Conservation (phyloP, 2,113 vertebrate genomes). For the Scomber scombrus region DNA sequence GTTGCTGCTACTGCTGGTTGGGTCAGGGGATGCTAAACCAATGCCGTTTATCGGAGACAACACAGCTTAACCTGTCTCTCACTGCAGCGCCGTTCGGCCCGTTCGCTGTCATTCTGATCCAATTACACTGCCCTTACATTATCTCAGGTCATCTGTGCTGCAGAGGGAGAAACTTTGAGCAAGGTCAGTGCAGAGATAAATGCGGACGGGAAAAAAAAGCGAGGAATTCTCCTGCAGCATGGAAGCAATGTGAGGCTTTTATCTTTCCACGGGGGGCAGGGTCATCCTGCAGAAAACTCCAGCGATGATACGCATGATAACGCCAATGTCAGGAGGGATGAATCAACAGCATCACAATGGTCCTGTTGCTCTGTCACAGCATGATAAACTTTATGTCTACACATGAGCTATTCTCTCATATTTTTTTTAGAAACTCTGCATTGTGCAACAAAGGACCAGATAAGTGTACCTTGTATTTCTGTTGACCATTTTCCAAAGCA, state of each 20-base stretch:
- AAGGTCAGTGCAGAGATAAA: constrained; percentile 80
- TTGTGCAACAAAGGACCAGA: background rate
- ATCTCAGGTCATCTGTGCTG: constrained; percentile 79
- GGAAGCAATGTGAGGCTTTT: constrained; percentile 66
- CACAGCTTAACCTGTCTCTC: constrained; percentile 66
- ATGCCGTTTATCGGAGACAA: constrained; percentile 32
- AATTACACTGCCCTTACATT: constrained; percentile 79
- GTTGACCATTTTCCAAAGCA: background rate
- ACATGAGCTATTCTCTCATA: background rate
- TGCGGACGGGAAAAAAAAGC: constrained; percentile 29
- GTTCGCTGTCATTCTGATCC: constrained; percentile 78
- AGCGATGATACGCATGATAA: constrained; percentile 50
- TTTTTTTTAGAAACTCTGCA: constrained; percentile 1
- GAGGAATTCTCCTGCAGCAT: constrained; percentile 48
- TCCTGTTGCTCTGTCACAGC: constrained; percentile 9
- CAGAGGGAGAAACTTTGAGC: constrained; percentile 63
- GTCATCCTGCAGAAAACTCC: constrained; percentile 43
- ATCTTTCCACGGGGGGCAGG: constrained; percentile 41
- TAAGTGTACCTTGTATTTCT: background rate
- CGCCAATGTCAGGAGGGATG: constrained; percentile 45
- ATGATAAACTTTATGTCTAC: constrained; percentile 4
- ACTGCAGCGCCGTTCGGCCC: constrained; percentile 28
- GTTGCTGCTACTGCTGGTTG: background rate
- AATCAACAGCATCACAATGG: constrained; percentile 28
- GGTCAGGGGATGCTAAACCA: constrained; percentile 46